Evolutionary conservation across 2,888 invertebrate genomes (phyloP), one percentile per base, ranked within the genome.

Genomic region (Gymnosoma rotundatum): DNA sequence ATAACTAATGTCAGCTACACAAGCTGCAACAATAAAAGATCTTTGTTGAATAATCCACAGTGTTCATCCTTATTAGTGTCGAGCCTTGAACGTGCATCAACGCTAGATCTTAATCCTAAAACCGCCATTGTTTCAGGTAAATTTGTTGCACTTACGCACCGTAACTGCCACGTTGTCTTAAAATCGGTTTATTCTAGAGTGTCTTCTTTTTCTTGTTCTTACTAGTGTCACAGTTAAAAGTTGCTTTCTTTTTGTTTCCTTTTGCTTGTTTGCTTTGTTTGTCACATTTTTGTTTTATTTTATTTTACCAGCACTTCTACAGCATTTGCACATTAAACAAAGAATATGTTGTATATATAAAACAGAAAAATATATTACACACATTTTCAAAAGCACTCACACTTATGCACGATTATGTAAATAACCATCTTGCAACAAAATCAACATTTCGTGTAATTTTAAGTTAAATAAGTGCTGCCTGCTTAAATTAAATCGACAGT

Each of bases 1-100:
- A 85, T 87, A 38, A 45, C 20, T 61, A 48, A 18, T 67, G 45
- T 5, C 88, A 75, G 86, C 88, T 78, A 86, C 87, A 16, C 42
- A 69, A 83, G 88, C 88, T 85, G 87, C 88, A 85, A 87, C 88
- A 86, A 87, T 88, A 88, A 88, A 88, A 76, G 87, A 89, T 79
- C 86, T 87, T 87, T 87, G 87, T 87, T 88, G 86, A 88, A 87
- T 88, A 86, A 88, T 88, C 83, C 61, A 60, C 74, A 83, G 69
- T 72, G 64, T 73, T 52, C 36, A 58, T 83, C 83, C 52, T 60
- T 74, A 74, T 74, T 84, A 81, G 60, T 73, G 52, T 74, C 78
- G 69, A 64, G 69, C 78, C 74, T 81, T 38, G 80, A 85, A 78
- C 82, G 80, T 69, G 75, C 85, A 83, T 69, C 86, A 52, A 38